Evolutionary conservation across 2,888 invertebrate species (phyloP).

Genomic region (Harpalus rubripes): DNA sequence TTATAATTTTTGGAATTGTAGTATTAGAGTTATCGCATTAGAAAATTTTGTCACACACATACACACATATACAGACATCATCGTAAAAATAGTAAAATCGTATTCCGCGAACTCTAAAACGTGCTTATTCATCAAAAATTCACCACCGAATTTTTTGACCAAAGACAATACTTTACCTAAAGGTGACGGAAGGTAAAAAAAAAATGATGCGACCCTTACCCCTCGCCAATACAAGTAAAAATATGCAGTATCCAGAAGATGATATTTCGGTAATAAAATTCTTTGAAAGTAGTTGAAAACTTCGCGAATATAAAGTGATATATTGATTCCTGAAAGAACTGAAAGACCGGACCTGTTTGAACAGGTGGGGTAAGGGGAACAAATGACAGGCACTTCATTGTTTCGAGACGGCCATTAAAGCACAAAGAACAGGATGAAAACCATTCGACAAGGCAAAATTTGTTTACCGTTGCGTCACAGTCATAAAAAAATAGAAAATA

Average conservation of each 20-base stretch:
- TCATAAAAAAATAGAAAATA: neutral
- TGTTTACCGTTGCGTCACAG: neutral
- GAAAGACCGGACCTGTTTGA: neutral
- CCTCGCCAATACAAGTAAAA: too few relatives aligned
- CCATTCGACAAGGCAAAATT: neutral
- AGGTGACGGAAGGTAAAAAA: too few relatives aligned
- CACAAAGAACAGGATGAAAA: conserved; percentile 42
- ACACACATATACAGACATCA: too few relatives aligned
- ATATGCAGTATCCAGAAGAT: neutral
- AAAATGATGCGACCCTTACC: neutral
- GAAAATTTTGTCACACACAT: too few relatives aligned
- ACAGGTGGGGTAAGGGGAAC: neutral
- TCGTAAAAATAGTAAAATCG: too few relatives aligned
- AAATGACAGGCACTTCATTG: conserved; percentile 43
- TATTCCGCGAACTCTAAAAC: too few relatives aligned
- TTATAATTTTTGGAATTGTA: too few relatives aligned
- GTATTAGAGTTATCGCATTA: too few relatives aligned
- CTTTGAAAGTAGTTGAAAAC: conserved; percentile 7
- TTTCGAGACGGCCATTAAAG: conserved; percentile 32
- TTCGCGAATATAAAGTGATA: conserved; percentile 13
- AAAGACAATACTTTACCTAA: too few relatives aligned
- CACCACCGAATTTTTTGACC: too few relatives aligned
- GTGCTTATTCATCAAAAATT: too few relatives aligned
- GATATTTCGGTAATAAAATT: neutral
- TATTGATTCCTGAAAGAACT: conserved; percentile 21